phyloP scores from a whole-genome alignment of 2,888 invertebrate species.

The Oasisia sp. region DNA sequence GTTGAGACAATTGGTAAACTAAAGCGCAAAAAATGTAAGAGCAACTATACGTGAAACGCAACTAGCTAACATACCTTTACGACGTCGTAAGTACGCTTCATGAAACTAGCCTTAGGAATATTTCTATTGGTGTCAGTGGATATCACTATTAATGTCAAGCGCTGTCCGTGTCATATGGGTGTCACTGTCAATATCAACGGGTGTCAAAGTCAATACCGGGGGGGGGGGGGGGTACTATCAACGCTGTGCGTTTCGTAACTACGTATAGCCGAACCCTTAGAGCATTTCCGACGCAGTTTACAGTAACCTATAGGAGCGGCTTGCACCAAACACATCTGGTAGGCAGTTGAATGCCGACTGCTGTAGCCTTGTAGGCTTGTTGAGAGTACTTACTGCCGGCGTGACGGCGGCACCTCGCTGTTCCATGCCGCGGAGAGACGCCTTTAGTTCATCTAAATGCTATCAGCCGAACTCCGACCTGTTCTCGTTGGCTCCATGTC shows the following conservation, averaged over 20 bases:
- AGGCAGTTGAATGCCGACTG: not conserved
- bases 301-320: not conserved
- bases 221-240: not conserved
- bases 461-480: not conserved
- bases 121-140: not conserved
- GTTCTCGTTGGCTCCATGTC: not conserved
- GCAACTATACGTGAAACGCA: too few relatives aligned
- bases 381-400: not conserved
- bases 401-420: not conserved
- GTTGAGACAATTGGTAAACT: not conserved
- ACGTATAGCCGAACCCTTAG: not conserved
- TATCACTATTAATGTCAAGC: not conserved
- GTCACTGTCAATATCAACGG: not conserved
- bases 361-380: not conserved
- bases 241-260: not conserved
- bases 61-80: too few relatives aligned
- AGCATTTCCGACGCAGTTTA: not conserved
- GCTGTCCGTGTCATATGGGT: not conserved
- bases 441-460: not conserved
- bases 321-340: not conserved
- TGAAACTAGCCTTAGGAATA: not conserved
- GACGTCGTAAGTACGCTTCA: too few relatives aligned
- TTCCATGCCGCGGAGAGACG: not conserved
- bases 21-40: not conserved
- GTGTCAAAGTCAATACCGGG: not conserved